Base-by-base conservation (phyloP, 1,140 invertebrate genomes). In the Ceratina calcarata region DNA sequence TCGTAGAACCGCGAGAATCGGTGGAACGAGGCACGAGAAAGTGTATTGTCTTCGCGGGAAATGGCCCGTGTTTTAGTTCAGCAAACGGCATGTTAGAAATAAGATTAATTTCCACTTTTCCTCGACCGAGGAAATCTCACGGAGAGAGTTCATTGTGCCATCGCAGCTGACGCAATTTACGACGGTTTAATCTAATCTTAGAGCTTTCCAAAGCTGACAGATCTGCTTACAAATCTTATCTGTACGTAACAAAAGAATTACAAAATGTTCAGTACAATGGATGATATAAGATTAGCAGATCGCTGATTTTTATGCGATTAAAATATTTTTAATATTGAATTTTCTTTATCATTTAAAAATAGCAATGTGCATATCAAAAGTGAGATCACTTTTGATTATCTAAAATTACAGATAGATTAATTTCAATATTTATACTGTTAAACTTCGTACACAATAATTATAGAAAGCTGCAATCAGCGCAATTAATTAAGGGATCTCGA, bases 401-500 rank as follows among this genome's bases (percentile, higher is more conserved):
- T 45, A 7, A 10, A 45, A 3, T n/a, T 57, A n/a, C 15, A 57
- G 16, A 18, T 57, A 57, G 16, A 57, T 57, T n/a, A n/a, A 10
- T 57, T 57, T n/a, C 13, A n/a, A 10, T 57, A 57, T 57, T 16
- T 16, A 6, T 18, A 18, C 18, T 57, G 0, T 3, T 12, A 22
- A 22, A 55, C 1, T 13, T 12, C 32, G 8, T 51, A 3, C 7
- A 12, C 3, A 55, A 70, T 57, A 16, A 12, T 16, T 12, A 7
- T 45, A 45, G 37, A 45, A 45, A 45, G 6, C 37, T 45, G 37
- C 7, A 10, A 45, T 45, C 37, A 45, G 37, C 37, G n/a, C 18
- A 57, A 70, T 70, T 70, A 78, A 78, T 71, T 78, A 78, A 62
- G 15, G 15, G 22, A 6, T 32, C 15, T 53, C 37, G 49, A 78